A percentile compares a stretch with the other conserved stretches of the same genome.
phyloP scores from a whole-genome alignment of 2,888 invertebrate genomes.

The Coenonympha glycerion region DNA sequence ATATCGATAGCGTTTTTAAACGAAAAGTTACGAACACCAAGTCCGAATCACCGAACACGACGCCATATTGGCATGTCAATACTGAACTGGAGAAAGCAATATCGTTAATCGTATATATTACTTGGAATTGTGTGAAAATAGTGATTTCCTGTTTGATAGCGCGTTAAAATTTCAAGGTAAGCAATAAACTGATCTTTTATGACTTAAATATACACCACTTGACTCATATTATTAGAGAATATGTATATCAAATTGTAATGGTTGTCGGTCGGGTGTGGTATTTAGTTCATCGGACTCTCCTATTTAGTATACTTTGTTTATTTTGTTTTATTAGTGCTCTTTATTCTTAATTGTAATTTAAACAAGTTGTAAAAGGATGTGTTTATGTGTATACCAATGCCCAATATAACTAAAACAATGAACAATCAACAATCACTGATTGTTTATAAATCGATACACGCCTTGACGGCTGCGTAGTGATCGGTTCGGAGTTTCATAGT shows the following conservation, averaged over 20 bases:
- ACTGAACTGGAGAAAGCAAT: conserved; percentile 51
- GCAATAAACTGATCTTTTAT: conserved; percentile 21
- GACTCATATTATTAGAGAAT: conserved; percentile 20
- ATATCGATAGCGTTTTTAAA: conserved; percentile 32
- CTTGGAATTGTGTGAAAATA: conserved; percentile 39
- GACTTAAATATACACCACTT: not conserved
- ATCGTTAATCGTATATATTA: conserved; percentile 32
- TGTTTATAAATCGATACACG: conserved; percentile 45
- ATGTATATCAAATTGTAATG: conserved; percentile 35
- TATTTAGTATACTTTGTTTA: conserved; percentile 64
- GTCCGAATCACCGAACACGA: conserved; percentile 39
- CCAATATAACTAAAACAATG: conserved; percentile 25
- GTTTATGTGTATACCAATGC: conserved; percentile 36
- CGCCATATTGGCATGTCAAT: conserved; percentile 72
- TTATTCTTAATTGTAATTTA: conserved; percentile 39
- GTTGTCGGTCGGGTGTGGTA: conserved; percentile 68
- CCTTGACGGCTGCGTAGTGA: conserved; percentile 44
- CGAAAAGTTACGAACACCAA: conserved; percentile 42
- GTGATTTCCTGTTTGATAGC: conserved; percentile 37
- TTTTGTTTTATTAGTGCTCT: conserved; percentile 55
- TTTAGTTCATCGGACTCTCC: conserved; percentile 53
- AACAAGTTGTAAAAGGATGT: conserved; percentile 33
- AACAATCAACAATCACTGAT: no score
- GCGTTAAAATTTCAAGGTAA: conserved; percentile 49
- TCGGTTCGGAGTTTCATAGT: conserved; percentile 42